Evolutionary conservation across 2,797 vertebrate genomes (phyloP).

Genomic region (Aulostomus chinensis): DNA sequence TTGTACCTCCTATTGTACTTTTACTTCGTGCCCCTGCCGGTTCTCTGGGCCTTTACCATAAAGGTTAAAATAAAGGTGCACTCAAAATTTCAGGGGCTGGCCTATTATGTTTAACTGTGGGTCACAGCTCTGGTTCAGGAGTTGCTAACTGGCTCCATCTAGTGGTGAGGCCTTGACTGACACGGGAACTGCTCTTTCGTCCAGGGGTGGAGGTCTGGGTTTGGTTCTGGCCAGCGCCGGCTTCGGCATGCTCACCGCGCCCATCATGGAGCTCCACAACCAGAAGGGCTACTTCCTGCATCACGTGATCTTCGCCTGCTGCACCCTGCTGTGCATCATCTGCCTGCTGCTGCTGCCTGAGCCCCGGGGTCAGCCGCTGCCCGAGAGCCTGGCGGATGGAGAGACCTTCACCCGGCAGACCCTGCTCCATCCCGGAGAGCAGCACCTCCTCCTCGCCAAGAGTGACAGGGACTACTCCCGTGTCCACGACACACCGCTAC

Average conservation of each 20-base stretch:
- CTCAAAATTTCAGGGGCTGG: no score
- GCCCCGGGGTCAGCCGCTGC: conserved; percentile 89
- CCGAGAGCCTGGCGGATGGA: conserved; percentile 90
- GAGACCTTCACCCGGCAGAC: conserved; percentile 93
- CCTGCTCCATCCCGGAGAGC: conserved; percentile 88
- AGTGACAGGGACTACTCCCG: conserved; percentile 94
- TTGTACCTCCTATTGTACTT: no score
- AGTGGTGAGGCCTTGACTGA: conserved; percentile 19
- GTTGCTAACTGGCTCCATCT: conserved; percentile 30
- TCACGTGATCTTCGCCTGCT: conserved; percentile 96
- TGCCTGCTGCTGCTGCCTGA: conserved; percentile 96
- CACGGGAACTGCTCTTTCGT: neutral
- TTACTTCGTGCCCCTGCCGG: no score
- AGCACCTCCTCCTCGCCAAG: conserved; percentile 91
- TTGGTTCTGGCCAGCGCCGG: conserved; percentile 93
- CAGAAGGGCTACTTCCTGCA: conserved; percentile 98
- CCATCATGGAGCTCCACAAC: conserved; percentile 97
- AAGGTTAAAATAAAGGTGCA: no score
- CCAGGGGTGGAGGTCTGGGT: conserved; percentile 90
- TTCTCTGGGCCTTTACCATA: no score
- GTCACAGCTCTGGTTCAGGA: neutral
- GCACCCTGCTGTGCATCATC: conserved; percentile 96
- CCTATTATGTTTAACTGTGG: no score
- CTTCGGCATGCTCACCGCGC: conserved; percentile 93
- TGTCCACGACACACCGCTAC: conserved; percentile 84